Conservation (phyloP, 1,140 invertebrate genomes). For the Caenorhabditis latens region DNA sequence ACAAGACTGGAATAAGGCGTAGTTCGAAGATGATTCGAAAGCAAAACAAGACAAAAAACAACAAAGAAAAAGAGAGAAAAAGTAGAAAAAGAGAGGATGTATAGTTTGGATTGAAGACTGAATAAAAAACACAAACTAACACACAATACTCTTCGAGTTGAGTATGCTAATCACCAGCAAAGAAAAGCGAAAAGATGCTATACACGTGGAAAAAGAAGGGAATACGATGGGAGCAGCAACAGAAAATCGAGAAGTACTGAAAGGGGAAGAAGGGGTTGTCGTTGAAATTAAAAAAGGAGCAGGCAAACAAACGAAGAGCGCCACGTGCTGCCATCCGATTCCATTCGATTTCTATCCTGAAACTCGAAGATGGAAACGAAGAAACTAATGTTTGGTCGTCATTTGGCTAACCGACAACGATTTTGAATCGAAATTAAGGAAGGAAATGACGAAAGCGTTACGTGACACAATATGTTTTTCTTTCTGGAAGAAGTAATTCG, state of each 20-base stretch:
- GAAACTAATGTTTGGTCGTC: conserved; percentile 46
- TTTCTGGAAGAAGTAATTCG: background rate
- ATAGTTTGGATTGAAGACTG: conserved; percentile 47
- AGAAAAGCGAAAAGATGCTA: conserved; percentile 18
- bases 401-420: conserved; percentile 28
- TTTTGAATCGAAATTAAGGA: conserved; percentile 17
- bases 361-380: background rate
- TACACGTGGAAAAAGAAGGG: background rate
- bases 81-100: background rate
- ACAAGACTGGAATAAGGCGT: conserved; percentile 4
- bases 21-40: background rate
- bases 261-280: conserved; percentile 10
- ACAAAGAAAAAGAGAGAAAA: background rate
- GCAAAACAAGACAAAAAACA: conserved; percentile 26
- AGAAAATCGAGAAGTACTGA: background rate
- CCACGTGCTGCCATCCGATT: conserved; percentile 55
- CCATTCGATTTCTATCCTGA: conserved; percentile 19
- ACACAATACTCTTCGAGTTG: background rate
- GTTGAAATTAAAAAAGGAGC: conserved; percentile 52
- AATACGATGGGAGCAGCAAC: background rate
- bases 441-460: conserved; percentile 32
- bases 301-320: conserved; percentile 50
- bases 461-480: conserved; percentile 15
- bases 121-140: conserved; percentile 19
- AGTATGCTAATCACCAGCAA: conserved; percentile 41